These are phyloP conservation scores for Amia ocellicauda DNA, from an alignment of 2,113 vertebrate genomes.

Conservation along the genomic window DNA sequence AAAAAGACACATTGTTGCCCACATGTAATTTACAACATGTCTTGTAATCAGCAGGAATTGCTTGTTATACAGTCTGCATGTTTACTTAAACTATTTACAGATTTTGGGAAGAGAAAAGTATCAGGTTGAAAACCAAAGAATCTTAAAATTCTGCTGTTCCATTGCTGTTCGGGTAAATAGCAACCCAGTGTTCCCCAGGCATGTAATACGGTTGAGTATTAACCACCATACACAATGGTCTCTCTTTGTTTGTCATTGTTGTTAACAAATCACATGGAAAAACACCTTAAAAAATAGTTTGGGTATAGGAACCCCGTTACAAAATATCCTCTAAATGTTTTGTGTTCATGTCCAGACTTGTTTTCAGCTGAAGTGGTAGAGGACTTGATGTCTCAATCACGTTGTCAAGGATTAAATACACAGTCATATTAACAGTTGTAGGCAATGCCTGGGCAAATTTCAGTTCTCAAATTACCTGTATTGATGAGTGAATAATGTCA, in stretches of 20 bases:
- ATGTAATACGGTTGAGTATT: background rate
- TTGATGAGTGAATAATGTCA: slow-evolving; percentile 11
- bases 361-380: background rate
- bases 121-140: background rate
- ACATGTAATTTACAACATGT: background rate
- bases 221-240: background rate
- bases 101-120: background rate
- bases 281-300: background rate
- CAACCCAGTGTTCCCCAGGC: background rate
- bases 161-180: background rate
- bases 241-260: background rate
- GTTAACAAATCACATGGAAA: background rate
- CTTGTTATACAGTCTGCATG: background rate
- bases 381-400: background rate
- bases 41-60: background rate
- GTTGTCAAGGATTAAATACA: background rate
- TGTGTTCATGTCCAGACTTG: background rate
- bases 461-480: background rate
- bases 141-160: background rate
- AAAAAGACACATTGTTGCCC: background rate
- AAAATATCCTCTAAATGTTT: background rate
- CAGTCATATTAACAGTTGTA: background rate
- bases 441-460: background rate
- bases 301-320: background rate
- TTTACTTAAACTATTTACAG: background rate